Evolutionary conservation across 2,888 invertebrate species (phyloP), one percentile per base, ranked within the genome.

Genomic region (Rapana venosa): DNA sequence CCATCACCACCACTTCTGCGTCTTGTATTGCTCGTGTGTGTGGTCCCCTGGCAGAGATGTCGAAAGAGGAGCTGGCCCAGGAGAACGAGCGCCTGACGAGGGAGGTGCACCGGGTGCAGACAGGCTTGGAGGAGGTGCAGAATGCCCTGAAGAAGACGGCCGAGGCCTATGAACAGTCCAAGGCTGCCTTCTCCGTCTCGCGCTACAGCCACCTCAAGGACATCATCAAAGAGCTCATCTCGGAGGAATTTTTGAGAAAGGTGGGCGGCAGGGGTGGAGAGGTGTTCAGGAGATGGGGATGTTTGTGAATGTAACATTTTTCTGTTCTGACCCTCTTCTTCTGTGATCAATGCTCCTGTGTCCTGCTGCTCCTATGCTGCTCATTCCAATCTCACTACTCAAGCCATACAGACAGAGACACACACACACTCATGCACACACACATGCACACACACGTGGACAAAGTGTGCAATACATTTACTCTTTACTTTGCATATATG

Each of bases 191-290:
- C 86, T 90, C 91, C 66, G 36, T 90, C 0, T 61, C 85, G 13
- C 47, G 91, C 36, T 91, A 91, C 70, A 90, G 91, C 4, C 90
- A 90, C 83, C 90, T 91, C 61, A 91, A 91, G 70, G 90, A 88
- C 35, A 90, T 91, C 90, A 91, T 91, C 88, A 91, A 91, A 77
- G 74, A 88, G 13, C 77, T 89, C 61, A 90, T 90, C n/a, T 90
- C 84, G 36, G 90, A 91, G 8, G 81, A 81, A 6, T 20, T 26
- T 17, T 13, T 88, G 66, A 83, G 66, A 36, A 83, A 83, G 88
- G 88, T 88, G 83, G 47, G 47, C 8, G 47, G 47, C 8, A 5
- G 47, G 8, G 47, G 8, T 47, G 2, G 2, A 47, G 47, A 8
- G 47, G 47, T 47, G 47, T 5, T 47, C 4, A 79, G 8, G 35